Evolutionary conservation across 2,113 vertebrate species (phyloP).

Genomic region (Misgurnus anguillicaudatus): DNA sequence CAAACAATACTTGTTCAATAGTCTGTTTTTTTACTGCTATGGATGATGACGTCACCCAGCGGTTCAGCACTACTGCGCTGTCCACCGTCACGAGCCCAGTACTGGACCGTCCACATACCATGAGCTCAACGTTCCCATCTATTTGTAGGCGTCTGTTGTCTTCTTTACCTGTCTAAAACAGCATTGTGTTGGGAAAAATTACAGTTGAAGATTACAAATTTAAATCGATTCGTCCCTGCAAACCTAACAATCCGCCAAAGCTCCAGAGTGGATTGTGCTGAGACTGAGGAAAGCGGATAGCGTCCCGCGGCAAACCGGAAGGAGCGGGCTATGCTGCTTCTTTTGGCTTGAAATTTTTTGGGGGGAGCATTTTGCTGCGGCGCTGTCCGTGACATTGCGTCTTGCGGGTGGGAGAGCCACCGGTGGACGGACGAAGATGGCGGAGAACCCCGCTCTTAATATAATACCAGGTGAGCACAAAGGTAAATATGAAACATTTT

Average conservation of each 20-base stretch:
- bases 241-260: not conserved
- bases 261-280: conserved; percentile 30
- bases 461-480: conserved; percentile 63
- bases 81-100: not conserved
- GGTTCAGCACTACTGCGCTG: conserved; percentile 37
- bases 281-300: conserved; percentile 47
- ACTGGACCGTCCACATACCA: not conserved
- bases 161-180: not conserved
- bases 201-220: not conserved
- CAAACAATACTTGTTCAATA: no score
- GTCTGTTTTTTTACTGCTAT: not conserved
- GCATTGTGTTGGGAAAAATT: not conserved
- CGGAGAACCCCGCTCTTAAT: conserved; percentile 58
- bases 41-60: conserved; percentile 22
- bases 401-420: conserved; percentile 10
- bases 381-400: conserved; percentile 50
- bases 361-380: conserved; percentile 54
- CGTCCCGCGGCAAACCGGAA: conserved; percentile 36
- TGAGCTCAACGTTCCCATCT: not conserved
- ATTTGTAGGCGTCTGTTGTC: not conserved
- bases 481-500: not conserved
- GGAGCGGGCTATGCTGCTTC: conserved; percentile 50
- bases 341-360: conserved; percentile 37
- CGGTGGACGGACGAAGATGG: conserved; percentile 61
- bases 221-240: not conserved